Base-by-base conservation (phyloP, 37 sponge, comb jelly and placozoan species). In the Halichondria panicea region DNA sequence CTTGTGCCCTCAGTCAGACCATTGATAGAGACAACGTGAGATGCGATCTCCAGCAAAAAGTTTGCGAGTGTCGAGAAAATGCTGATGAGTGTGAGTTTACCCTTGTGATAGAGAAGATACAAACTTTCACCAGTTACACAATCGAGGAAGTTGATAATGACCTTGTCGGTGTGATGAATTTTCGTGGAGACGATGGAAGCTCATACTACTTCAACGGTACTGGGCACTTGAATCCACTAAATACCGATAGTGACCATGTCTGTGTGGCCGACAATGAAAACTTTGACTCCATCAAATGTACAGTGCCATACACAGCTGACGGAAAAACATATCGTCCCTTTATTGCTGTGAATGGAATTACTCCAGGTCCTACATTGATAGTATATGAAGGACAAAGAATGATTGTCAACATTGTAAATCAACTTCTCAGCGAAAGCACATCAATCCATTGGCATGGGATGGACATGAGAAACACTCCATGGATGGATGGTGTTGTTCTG, bases 371-470 rank as follows among this genome's bases (percentile, higher is more conserved):
- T 6, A 93, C 93, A 0, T 73, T 93, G 15, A 84, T 93, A 1
- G 78, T 74, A 11, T 33, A 76, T 50, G 55, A 84, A 43, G 48
- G 44, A 1, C 81, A 87, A 48, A 66, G 52, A 1, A 11, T 94
- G 35, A 46, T 74, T 7, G 88, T 81, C 6, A 84, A 84, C 45
- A 81, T 94, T 18, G 35, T 25, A 7, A 94, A 94, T 43, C 19
- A 12, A 19, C 74, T 94, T 4, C 24, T n/a, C 2, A 63, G 28
- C 5, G 79, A 89, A 30, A 57, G 66, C 1, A 62, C 72, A 8
- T 62, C 82, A 32, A 72, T 94, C 35, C 91, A 94, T 61, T 94
- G 95, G 95, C 95, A 94, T 40, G 95, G 95, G 2, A 71, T 87
- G 71, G 74, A 77, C 35, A 88, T 84, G 83, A 48, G 67, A 19